Evolutionary conservation across 2,113 vertebrate species (phyloP).

Genomic region (Epinephelus cyanopodus): DNA sequence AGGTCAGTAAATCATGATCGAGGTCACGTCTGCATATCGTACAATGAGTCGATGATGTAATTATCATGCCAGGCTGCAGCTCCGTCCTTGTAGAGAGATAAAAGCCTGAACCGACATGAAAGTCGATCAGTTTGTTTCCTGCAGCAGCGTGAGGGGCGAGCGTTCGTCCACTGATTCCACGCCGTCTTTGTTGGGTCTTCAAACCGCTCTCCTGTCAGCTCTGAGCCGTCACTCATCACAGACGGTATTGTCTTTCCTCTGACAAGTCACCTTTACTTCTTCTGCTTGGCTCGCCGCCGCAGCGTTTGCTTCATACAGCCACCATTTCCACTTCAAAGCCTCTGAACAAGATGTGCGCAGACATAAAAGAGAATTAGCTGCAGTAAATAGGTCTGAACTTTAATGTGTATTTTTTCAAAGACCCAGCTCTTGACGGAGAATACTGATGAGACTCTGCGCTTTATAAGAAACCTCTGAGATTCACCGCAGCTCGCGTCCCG

Average conservation of each 20-base stretch:
- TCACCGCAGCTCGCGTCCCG: neutral
- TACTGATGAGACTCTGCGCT: constrained; percentile 36
- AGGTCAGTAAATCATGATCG: too few relatives aligned
- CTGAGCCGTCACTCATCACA: constrained; percentile 56
- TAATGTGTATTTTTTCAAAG: neutral
- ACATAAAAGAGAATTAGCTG: constrained; percentile 36
- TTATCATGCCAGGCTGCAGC: too few relatives aligned
- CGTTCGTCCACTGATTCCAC: constrained; percentile 15
- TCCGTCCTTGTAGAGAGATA: neutral
- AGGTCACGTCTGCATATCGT: too few relatives aligned
- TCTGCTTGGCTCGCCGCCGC: neutral
- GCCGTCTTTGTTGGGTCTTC: neutral
- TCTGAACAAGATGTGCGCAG: neutral
- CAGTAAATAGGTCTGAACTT: constrained; percentile 43
- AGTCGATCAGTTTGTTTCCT: constrained; percentile 15
- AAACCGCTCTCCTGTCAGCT: constrained; percentile 48
- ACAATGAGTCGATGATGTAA: too few relatives aligned
- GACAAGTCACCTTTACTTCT: constrained; percentile 60
- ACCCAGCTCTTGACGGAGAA: neutral
- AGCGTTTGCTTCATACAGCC: constrained; percentile 20
- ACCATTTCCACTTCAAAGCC: constrained; percentile 69
- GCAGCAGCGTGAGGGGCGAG: neutral
- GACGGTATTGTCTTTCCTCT: constrained; percentile 9
- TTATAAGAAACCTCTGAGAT: constrained; percentile 14
- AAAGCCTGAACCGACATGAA: constrained; percentile 10